Evolutionary conservation across 2,113 vertebrate species (phyloP).

Genomic region (human (Homo sapiens)): DNA sequence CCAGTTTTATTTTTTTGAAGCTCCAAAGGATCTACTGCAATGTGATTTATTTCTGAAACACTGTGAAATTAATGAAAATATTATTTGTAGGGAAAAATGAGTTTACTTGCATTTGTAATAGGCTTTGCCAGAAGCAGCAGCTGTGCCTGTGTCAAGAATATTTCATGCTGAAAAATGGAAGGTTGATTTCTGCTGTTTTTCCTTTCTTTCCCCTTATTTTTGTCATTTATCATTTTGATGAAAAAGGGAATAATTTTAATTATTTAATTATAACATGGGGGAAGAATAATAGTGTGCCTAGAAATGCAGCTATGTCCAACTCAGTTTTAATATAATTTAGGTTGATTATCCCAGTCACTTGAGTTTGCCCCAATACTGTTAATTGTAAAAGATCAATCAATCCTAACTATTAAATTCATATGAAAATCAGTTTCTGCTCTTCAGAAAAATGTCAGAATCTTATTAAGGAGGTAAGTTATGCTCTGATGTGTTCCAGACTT

Average conservation of each 20-base stretch:
- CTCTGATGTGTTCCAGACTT: not conserved
- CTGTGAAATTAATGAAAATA: constrained; percentile 65
- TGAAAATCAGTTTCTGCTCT: not conserved
- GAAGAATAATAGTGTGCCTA: not conserved
- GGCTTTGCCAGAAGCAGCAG: constrained; percentile 69
- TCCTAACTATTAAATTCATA: not conserved
- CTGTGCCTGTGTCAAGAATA: constrained; percentile 64
- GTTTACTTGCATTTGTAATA: constrained; percentile 71
- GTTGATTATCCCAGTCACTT: not conserved
- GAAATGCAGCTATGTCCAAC: not conserved
- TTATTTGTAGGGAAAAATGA: constrained; percentile 61
- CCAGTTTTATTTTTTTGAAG: not conserved
- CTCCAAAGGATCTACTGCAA: not conserved
- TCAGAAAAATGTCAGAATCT: not conserved
- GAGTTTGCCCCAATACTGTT: not conserved
- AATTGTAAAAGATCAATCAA: not conserved
- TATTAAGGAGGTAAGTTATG: not conserved
- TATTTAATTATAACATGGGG: not conserved
- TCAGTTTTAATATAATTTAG: not conserved
- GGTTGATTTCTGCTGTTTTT: constrained; percentile 76
- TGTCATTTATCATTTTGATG: constrained; percentile 62
- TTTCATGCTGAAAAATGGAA: constrained; percentile 80
- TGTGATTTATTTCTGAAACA: constrained; percentile 49
- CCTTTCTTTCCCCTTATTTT: constrained; percentile 35
- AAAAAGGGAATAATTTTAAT: not conserved